Evolutionary conservation across 37 sponge, comb jelly and placozoan genomes (phyloP).

Genomic region (Axinella damicornis): DNA sequence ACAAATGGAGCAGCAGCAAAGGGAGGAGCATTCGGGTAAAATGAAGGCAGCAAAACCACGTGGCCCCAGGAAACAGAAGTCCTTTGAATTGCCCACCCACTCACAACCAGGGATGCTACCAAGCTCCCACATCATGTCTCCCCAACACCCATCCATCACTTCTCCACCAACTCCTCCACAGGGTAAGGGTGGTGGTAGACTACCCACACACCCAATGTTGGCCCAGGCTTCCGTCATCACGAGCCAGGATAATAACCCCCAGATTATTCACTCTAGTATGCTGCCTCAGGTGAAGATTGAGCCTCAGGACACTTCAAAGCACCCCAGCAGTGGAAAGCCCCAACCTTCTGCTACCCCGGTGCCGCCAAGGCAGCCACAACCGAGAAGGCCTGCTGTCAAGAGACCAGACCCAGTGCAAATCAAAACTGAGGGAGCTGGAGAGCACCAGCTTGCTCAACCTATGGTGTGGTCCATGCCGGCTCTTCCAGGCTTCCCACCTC

Average conservation of each 20-base stretch:
- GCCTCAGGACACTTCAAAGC: neutral
- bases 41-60: constrained; percentile 6
- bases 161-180: no score
- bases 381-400: neutral
- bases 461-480: neutral
- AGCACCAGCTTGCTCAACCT: neutral
- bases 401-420: constrained; percentile 13
- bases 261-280: neutral
- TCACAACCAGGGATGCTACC: neutral
- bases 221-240: constrained; percentile 2
- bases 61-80: neutral
- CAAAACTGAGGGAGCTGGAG: constrained; percentile 15
- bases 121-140: no score
- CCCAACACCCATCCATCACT: no score
- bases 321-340: neutral
- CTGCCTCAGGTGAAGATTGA: neutral
- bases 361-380: neutral
- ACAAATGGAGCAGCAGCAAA: constrained; percentile 8
- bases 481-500: no score
- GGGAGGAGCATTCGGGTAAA: neutral
- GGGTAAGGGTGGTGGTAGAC: no score
- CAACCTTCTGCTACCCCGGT: no score
- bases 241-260: constrained; percentile 3
- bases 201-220: neutral
- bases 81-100: neutral